Percentiles rank a stretch among this genome's conserved stretches.
Evolutionary conservation across 2,888 invertebrate genomes (phyloP).

Genomic region (Troglohyphantes excavatus): DNA sequence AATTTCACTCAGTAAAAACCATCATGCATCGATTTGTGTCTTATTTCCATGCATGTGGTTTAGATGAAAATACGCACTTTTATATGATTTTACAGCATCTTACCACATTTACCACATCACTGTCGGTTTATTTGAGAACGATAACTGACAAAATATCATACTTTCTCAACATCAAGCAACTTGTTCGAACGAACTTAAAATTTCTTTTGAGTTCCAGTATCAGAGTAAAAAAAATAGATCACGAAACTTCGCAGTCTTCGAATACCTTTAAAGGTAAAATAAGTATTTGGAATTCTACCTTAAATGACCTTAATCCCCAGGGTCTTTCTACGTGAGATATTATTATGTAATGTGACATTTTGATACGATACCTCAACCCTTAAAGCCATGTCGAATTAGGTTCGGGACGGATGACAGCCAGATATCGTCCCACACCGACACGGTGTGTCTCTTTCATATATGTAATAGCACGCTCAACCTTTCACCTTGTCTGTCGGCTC

Average conservation of each 20-base stretch:
- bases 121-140: no score
- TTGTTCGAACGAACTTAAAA: not conserved
- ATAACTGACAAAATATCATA: no score
- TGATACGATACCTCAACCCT: conserved; percentile 31
- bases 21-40: no score
- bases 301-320: not conserved
- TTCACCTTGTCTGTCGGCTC: conserved; percentile 34
- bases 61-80: no score
- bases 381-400: conserved; percentile 27
- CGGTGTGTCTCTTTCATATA: not conserved
- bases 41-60: no score
- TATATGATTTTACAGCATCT: no score
- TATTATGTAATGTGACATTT: conserved; percentile 2
- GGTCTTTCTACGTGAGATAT: not conserved
- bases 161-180: no score
- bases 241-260: not conserved
- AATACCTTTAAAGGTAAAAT: not conserved
- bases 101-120: no score
- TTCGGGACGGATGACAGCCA: conserved; percentile 7
- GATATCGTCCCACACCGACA: conserved; percentile 25
- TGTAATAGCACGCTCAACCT: not conserved
- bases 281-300: not conserved
- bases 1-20: no score
- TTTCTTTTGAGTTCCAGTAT: no score
- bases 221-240: not conserved